phyloP scores from a whole-genome alignment of 2,113 vertebrate genomes.

The Prolemur simus region DNA sequence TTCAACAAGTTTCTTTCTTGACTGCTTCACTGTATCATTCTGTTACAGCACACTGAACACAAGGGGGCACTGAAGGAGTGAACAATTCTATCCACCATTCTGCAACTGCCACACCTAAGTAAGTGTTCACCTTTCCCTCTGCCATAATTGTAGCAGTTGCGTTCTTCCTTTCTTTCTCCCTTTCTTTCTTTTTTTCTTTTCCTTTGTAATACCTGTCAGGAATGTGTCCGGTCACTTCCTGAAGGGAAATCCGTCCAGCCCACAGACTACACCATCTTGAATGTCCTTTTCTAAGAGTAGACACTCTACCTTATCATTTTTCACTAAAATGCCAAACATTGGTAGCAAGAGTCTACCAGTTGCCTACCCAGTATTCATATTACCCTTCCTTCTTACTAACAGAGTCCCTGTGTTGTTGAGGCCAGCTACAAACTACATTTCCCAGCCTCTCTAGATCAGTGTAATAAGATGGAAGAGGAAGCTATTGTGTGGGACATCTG shows the following conservation, averaged over 20 bases:
- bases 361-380: not conserved
- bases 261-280: not conserved
- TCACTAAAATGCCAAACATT: not conserved
- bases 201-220: not conserved
- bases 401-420: not conserved
- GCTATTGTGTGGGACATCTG: not conserved
- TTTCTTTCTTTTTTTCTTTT: not conserved
- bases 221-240: not conserved
- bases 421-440: not conserved
- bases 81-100: slow-evolving; percentile 49
- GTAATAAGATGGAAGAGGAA: not conserved
- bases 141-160: not conserved
- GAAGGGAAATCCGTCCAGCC: not conserved
- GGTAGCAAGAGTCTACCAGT: not conserved
- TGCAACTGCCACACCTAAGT: not conserved
- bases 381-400: not conserved
- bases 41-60: slow-evolving; percentile 46
- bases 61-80: slow-evolving; percentile 70
- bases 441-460: not conserved
- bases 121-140: not conserved
- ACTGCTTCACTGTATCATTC: not conserved
- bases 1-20: not conserved
- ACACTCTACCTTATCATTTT: not conserved
- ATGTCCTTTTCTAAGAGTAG: not conserved
- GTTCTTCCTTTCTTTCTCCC: not conserved